A percentile compares a stretch with the other conserved stretches of the same genome.
Conservation (phyloP, 2,113 vertebrate species). For the Rhinopomastus cyanomelas region DNA sequence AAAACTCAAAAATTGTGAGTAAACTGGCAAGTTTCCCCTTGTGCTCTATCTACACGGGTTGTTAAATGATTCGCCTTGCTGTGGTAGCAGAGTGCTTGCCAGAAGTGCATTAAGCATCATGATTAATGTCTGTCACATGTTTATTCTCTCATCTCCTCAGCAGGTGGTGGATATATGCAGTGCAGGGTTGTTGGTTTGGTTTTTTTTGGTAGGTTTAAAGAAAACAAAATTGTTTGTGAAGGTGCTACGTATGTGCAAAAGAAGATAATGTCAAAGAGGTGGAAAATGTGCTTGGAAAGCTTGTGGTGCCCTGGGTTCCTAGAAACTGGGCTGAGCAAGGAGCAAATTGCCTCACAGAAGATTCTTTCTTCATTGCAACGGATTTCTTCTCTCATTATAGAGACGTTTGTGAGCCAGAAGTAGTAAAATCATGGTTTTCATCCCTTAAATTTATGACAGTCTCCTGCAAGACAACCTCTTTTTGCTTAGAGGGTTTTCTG, state of each 20-base stretch:
- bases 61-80: constrained; percentile 19
- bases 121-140: constrained; percentile 56
- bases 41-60: constrained; percentile 23
- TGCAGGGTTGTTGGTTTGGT: not conserved
- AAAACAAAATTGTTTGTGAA: not conserved
- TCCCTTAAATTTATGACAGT: not conserved
- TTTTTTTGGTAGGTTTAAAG: not conserved
- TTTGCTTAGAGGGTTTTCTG: not conserved
- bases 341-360: not conserved
- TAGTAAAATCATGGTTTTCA: not conserved
- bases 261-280: not conserved
- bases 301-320: not conserved
- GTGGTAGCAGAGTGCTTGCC: constrained; percentile 11
- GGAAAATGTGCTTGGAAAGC: not conserved
- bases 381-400: not conserved
- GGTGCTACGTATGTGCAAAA: not conserved
- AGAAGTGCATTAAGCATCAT: constrained; percentile 19
- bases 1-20: not conserved
- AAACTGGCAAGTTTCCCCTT: constrained; percentile 28
- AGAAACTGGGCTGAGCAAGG: not conserved
- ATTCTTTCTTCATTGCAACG: not conserved
- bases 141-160: constrained; percentile 2
- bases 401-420: not conserved
- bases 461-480: not conserved
- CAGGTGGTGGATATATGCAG: constrained; percentile 27